Evolutionary conservation across 2,113 vertebrate species (phyloP), one percentile per base, ranked within the genome.

Genomic region (Carollia perspicillata): DNA sequence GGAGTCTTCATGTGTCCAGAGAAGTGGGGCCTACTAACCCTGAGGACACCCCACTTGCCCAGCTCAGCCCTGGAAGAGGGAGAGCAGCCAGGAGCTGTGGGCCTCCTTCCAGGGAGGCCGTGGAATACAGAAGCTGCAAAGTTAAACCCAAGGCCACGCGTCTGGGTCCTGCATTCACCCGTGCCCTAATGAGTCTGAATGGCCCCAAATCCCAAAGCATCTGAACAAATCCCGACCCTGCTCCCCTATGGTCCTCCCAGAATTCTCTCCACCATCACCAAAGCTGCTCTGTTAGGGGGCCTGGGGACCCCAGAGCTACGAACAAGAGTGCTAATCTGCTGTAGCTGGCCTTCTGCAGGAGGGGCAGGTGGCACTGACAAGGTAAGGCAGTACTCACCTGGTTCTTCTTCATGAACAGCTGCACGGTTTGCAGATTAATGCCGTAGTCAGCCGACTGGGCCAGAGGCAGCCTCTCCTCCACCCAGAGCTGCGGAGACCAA

Each of bases 391-490:
- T 30, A 69, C 98, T 96, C 80, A 99, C 99, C 99, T 99, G 99
- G 18, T 99, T 99, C 98, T 99, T 99, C 95, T 99, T 99, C 90
- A 98, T 98, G 92, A 99, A 98, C 97, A 99, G 98, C 95, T 99
- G 99, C 91, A 99, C 99, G 0, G 98, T 99, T 30, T 99, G 99
- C 84, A 99, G 99, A 95, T 99, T 99, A 2, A 99, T 98, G 60
- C 99, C 99, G 0, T 99, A 99, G 93, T 99, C 99, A 0, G 97
- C 98, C 3, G 99, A 99, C 96, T 97, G 99, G 0, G 98, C 99
- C 98, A 99, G 97, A 0, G 99, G 99, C 97, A 99, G 96, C 97
- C 99, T 98, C 98, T 99, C 99, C 49, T 99, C 99, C 78, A 99
- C 98, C 99, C 99, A 99, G 22, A 99, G 98, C 99, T 99, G 96